These are phyloP conservation scores for Heterotis niloticus DNA, from an alignment of 2,113 vertebrate species.

Conservation along the genomic window DNA sequence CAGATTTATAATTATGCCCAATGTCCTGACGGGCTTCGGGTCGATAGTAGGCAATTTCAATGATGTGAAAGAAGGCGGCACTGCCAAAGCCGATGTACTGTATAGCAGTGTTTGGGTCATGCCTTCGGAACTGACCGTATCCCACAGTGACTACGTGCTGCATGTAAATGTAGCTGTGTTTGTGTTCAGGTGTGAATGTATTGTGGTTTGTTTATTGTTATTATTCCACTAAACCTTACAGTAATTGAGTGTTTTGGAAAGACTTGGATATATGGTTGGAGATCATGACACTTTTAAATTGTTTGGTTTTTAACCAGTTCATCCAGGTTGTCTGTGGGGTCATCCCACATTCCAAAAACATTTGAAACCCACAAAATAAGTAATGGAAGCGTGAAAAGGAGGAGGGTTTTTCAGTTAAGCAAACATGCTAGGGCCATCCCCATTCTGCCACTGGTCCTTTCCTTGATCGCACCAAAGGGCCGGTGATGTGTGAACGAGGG, in stretches of 20 bases:
- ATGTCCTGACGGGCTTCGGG: too few relatives aligned
- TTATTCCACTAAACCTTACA: neutral
- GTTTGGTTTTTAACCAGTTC: too few relatives aligned
- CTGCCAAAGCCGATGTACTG: too few relatives aligned
- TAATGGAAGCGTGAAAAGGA: too few relatives aligned
- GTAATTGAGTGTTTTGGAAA: neutral
- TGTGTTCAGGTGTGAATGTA: neutral
- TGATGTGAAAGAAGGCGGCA: too few relatives aligned
- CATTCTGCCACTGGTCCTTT: neutral
- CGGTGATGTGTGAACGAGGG: conserved; percentile 26
- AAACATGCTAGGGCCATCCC: neutral
- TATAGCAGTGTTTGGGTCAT: neutral
- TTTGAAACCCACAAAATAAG: too few relatives aligned
- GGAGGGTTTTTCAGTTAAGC: neutral
- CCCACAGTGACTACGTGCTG: neutral
- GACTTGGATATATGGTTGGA: neutral
- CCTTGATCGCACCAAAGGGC: neutral
- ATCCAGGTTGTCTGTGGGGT: too few relatives aligned
- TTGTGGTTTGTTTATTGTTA: too few relatives aligned
- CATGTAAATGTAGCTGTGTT: neutral
- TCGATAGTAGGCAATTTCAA: too few relatives aligned
- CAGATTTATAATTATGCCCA: too few relatives aligned
- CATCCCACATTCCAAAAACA: too few relatives aligned
- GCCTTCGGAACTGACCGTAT: neutral
- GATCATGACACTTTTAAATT: too few relatives aligned